Evolutionary conservation across 2,888 invertebrate genomes (phyloP).

Genomic region (Luperina nickerlii): DNA sequence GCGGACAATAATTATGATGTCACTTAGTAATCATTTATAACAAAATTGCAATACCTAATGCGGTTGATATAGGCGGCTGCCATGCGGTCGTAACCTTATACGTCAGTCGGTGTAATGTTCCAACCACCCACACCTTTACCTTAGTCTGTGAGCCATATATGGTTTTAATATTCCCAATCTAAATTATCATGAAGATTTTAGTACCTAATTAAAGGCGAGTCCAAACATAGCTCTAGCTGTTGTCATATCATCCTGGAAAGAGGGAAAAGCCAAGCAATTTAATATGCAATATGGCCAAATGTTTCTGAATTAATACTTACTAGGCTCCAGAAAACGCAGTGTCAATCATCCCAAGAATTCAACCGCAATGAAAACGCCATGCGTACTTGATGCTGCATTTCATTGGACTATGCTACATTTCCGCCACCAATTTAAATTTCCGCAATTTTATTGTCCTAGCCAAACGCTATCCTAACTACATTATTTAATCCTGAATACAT

Average conservation of each 20-base stretch:
- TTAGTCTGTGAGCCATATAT: conserved; percentile 32
- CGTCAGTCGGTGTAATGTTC: conserved; percentile 51
- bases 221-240: not conserved
- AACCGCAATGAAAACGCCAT: not conserved
- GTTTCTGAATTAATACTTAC: not conserved
- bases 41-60: conserved; percentile 52
- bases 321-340: not conserved
- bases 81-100: conserved; percentile 58
- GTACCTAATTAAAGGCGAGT: not conserved
- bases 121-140: conserved; percentile 47
- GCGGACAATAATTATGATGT: conserved; percentile 52
- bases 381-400: not conserved
- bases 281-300: not conserved
- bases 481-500: not conserved
- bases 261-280: not conserved
- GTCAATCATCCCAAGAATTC: too few species aligned
- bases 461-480: not conserved
- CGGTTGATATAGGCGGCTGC: conserved; percentile 47
- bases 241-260: not conserved
- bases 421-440: not conserved
- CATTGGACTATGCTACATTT: not conserved
- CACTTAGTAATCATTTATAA: conserved; percentile 50
- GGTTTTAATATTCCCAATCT: conserved; percentile 18
- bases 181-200: not conserved
- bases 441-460: not conserved